phyloP scores from a whole-genome alignment of 2,113 vertebrate species.

The Oceanodroma tethys region DNA sequence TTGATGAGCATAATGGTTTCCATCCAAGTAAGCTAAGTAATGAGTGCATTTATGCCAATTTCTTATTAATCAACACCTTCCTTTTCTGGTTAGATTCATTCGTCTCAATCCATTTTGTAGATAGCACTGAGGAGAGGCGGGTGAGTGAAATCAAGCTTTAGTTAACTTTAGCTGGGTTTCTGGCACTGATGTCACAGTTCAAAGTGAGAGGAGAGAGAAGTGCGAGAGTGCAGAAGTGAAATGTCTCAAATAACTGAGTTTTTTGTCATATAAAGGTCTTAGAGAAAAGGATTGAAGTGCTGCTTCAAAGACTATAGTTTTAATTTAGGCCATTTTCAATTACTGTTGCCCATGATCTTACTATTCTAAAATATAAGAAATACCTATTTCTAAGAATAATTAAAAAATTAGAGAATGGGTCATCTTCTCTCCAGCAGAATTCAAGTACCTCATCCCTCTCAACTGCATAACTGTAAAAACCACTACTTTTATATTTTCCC shows the following conservation, averaged over 20 bases:
- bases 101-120: background rate
- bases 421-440: background rate
- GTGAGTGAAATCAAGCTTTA: background rate
- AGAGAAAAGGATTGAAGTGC: background rate
- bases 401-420: rapidly evolving
- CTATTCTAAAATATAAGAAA: background rate
- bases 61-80: background rate
- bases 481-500: background rate
- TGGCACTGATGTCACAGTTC: background rate
- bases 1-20: background rate
- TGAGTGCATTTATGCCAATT: background rate
- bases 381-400: background rate
- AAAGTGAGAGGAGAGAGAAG: background rate
- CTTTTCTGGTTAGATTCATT: background rate
- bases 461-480: background rate
- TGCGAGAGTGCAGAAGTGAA: background rate
- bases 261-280: background rate
- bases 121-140: background rate
- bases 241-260: background rate
- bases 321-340: background rate
- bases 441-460: background rate
- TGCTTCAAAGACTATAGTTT: background rate
- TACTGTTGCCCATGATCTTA: background rate
- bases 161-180: background rate
- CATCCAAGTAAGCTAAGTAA: background rate